These are phyloP conservation scores for Ericerus pela DNA, from an alignment of 1,140 invertebrate species.

Conservation along the genomic window DNA sequence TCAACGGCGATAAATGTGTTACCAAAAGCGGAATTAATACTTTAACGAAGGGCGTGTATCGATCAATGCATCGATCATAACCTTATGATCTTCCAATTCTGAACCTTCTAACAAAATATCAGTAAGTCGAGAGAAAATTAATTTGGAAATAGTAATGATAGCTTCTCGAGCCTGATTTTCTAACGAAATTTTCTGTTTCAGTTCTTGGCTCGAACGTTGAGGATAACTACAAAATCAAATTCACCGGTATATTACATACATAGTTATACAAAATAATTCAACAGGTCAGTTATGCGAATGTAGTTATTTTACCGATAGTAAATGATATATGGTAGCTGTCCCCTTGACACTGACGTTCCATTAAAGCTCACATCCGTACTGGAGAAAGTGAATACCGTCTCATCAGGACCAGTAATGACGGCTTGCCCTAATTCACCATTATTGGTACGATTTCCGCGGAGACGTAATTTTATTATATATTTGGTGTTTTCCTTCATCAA, in stretches of 20 bases:
- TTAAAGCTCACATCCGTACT: conserved; percentile 87
- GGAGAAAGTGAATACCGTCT: conserved; percentile 78
- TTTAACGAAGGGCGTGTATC: background rate
- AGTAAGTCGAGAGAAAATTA: background rate
- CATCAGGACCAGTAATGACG: conserved; percentile 78
- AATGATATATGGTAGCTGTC: conserved; percentile 86
- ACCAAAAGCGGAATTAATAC: background rate
- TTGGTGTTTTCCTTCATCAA: conserved; percentile 58
- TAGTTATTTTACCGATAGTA: conserved; percentile 50
- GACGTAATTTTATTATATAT: conserved; percentile 76
- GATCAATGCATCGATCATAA: background rate
- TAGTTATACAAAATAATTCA: too few species aligned
- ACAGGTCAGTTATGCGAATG: too few species aligned
- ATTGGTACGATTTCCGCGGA: conserved; percentile 79
- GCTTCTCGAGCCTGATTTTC: conserved; percentile 1
- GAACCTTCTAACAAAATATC: background rate
- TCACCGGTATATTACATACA: background rate
- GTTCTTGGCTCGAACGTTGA: background rate
- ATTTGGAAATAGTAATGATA: background rate
- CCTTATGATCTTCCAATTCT: background rate
- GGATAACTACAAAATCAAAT: background rate
- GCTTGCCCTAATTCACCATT: conserved; percentile 83
- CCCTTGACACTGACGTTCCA: conserved; percentile 80
- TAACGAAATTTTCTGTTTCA: background rate
- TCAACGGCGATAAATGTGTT: background rate